phyloP scores from a whole-genome alignment of 2,888 invertebrate genomes.

The Trisateles emortualis region DNA sequence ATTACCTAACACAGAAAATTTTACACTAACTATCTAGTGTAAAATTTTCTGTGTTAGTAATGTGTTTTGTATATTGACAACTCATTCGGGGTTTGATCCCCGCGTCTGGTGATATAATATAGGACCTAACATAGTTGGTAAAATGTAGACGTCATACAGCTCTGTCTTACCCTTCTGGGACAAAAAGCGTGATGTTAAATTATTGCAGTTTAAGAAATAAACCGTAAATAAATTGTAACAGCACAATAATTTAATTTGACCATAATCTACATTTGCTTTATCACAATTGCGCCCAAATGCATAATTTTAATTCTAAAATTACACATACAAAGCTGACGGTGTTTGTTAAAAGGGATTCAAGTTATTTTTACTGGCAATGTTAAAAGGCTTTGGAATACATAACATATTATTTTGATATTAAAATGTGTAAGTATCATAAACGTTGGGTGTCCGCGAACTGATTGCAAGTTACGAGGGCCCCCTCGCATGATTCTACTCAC shows the following conservation, averaged over 20 bases:
- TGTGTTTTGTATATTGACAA: too few relatives aligned
- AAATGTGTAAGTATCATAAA: conserved; percentile 58
- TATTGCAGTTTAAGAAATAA: neutral
- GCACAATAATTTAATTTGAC: conserved; percentile 16
- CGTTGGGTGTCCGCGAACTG: conserved; percentile 61
- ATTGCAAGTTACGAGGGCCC: conserved; percentile 57
- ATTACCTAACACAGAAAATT: too few relatives aligned
- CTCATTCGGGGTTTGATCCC: too few relatives aligned
- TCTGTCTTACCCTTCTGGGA: too few relatives aligned
- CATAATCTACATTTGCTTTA: conserved; percentile 8
- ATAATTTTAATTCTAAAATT: conserved; percentile 34
- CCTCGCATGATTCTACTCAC: conserved; percentile 61
- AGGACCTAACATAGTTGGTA: too few relatives aligned
- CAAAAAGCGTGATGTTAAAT: too few relatives aligned
- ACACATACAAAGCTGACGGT: conserved; percentile 30
- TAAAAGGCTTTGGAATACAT: conserved; percentile 30
- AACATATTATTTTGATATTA: conserved; percentile 49
- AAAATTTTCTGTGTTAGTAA: too few relatives aligned
- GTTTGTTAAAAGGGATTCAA: conserved; percentile 28
- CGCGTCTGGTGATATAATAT: too few relatives aligned
- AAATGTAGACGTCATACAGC: too few relatives aligned
- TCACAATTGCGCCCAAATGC: conserved; percentile 31
- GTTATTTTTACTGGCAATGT: conserved; percentile 36
- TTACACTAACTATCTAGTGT: too few relatives aligned
- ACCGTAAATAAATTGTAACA: conserved; percentile 12